Percentiles rank a stretch among this genome's conserved stretches.
phyloP scores from a whole-genome alignment of 2,113 vertebrate species.

The Crypturellus undulatus region DNA sequence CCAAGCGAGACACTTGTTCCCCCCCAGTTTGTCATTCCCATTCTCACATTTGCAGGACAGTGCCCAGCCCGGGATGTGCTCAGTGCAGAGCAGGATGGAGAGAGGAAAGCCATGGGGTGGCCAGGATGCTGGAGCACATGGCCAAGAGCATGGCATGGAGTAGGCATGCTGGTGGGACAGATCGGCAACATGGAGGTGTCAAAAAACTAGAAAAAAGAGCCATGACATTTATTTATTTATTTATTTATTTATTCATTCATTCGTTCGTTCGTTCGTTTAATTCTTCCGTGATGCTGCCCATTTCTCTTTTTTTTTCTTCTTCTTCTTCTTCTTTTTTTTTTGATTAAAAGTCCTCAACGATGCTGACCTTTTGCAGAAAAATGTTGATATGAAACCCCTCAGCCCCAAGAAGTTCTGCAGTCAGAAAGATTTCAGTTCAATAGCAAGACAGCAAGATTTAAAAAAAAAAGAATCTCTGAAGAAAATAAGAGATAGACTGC shows the following conservation, averaged over 20 bases:
- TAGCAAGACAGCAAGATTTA: not conserved
- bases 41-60: accelerated
- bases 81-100: not conserved
- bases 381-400: not conserved
- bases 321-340: too few species aligned
- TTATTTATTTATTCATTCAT: too few species aligned
- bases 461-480: not conserved
- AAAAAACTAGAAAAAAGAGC: not conserved
- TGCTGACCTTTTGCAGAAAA: not conserved
- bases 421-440: not conserved
- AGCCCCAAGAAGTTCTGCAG: not conserved
- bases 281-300: too few species aligned
- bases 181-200: not conserved
- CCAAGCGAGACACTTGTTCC: not conserved
- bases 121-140: not conserved
- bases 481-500: not conserved
- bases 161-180: not conserved
- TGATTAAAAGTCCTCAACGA: too few species aligned
- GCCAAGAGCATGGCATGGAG: not conserved
- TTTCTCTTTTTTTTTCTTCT: too few species aligned
- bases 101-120: not conserved
- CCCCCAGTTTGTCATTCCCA: accelerated
- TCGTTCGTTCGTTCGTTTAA: too few species aligned
- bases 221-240: too few species aligned
- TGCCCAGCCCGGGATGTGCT: not conserved